A percentile compares a stretch with the other conserved stretches of the same genome.
These are phyloP conservation scores for Pithys albifrons DNA, from an alignment of 2,113 vertebrate species.

Conservation along the genomic window DNA sequence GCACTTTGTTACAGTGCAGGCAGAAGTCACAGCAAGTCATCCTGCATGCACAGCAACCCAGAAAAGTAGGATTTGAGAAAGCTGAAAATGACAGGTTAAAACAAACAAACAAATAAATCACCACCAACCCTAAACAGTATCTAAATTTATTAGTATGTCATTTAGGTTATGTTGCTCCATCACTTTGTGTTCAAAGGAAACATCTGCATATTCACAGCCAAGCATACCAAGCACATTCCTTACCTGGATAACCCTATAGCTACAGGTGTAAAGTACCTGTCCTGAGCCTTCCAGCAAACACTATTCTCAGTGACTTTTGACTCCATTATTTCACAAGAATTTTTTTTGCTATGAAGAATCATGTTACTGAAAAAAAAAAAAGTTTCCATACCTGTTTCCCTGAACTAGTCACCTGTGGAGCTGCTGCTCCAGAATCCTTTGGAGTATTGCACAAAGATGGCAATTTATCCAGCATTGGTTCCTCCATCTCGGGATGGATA, in stretches of 20 bases:
- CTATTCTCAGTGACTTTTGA: not conserved
- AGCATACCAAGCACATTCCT: not conserved
- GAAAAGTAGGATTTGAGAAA: not conserved
- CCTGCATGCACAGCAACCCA: not conserved
- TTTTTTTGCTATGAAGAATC: not conserved
- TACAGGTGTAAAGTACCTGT: not conserved
- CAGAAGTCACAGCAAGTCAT: not conserved
- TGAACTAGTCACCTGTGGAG: conserved; percentile 27
- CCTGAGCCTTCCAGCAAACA: not conserved
- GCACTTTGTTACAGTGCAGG: not conserved
- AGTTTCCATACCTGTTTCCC: conserved; percentile 53
- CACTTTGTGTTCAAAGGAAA: not conserved
- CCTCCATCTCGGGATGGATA: conserved; percentile 62
- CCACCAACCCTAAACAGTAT: not conserved
- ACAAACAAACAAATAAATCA: not conserved
- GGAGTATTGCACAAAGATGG: conserved; percentile 49
- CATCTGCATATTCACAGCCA: not conserved
- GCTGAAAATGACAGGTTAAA: not conserved
- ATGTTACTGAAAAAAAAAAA: not conserved
- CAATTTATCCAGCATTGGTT: conserved; percentile 37
- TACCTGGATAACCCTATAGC: not conserved
- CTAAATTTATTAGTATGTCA: not conserved
- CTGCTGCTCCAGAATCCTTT: conserved; percentile 35
- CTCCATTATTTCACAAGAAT: not conserved
- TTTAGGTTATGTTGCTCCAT: not conserved